These are phyloP conservation scores for Nyctibius bracteatus DNA, from an alignment of 2,113 vertebrate genomes.

Conservation along the genomic window DNA sequence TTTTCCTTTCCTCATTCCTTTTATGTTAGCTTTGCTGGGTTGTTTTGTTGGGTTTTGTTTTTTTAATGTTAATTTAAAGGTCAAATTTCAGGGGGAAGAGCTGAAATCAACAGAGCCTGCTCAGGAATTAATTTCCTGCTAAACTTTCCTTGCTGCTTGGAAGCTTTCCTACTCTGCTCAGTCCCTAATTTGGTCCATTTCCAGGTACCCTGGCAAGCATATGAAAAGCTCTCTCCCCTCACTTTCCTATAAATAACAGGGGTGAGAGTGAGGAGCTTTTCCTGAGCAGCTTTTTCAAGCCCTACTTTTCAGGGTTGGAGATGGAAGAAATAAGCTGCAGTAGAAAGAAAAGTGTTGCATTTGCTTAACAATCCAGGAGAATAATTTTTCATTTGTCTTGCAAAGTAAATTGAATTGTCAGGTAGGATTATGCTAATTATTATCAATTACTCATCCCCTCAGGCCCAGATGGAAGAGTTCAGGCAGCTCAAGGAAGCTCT, in stretches of 20 bases:
- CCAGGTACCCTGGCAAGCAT: not conserved
- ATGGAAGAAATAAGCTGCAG: not conserved
- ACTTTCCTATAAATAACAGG: slow-evolving; percentile 8
- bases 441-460: not conserved
- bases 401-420: not conserved
- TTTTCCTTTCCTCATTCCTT: not conserved
- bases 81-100: not conserved
- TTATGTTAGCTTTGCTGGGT: not conserved
- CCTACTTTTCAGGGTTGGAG: not conserved
- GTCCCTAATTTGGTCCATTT: not conserved
- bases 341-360: not conserved
- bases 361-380: not conserved
- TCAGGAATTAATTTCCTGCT: slow-evolving; percentile 36
- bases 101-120: not conserved
- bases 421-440: not conserved
- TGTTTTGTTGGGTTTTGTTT: not conserved
- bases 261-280: not conserved
- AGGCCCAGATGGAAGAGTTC: slow-evolving; percentile 75
- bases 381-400: not conserved
- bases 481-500: slow-evolving; percentile 71
- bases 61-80: not conserved
- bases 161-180: not conserved
- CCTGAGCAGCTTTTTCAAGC: not conserved
- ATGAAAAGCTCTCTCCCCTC: not conserved
- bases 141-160: not conserved